These are phyloP conservation scores for Poeciliopsis prolifica DNA, from an alignment of 2,113 vertebrate species.

Conservation along the genomic window DNA sequence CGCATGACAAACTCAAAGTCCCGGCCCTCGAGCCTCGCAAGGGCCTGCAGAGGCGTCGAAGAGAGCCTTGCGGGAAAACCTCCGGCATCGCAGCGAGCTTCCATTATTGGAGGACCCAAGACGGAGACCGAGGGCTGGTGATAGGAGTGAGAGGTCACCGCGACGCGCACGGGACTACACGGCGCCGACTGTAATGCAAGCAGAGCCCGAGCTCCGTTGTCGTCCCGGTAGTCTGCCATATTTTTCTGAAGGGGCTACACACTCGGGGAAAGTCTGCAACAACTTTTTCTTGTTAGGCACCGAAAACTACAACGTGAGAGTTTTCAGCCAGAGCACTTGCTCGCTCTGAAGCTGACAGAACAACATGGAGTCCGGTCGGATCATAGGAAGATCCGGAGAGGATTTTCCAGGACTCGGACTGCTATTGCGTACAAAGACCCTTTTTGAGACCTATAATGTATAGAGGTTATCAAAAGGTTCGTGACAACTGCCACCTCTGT, in stretches of 20 bases:
- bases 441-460: background rate
- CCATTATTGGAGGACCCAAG: conserved; percentile 56
- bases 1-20: conserved; percentile 97
- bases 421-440: conserved; percentile 33
- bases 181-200: conserved; percentile 89
- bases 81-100: conserved; percentile 49
- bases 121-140: conserved; percentile 68
- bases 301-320: conserved; percentile 74
- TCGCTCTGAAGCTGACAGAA: conserved; percentile 76
- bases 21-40: conserved; percentile 83
- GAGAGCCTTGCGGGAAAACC: conserved; percentile 71
- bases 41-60: conserved; percentile 71
- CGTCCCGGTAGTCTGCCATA: conserved; percentile 91
- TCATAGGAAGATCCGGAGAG: conserved; percentile 54
- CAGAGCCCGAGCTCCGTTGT: conserved; percentile 89
- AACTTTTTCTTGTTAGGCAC: conserved; percentile 62
- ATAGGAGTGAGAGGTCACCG: conserved; percentile 74
- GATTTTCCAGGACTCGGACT: conserved; percentile 44
- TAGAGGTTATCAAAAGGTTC: background rate
- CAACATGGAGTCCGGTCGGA: conserved; percentile 79
- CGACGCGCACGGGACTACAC: conserved; percentile 85
- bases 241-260: conserved; percentile 70
- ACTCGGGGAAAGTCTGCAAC: conserved; percentile 28
- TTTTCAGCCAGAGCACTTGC: conserved; percentile 71
- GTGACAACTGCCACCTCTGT: background rate